Percentiles rank a stretch among this genome's conserved stretches.
Conservation (phyloP, 2,113 vertebrate species). For the Sinosuthora webbiana region DNA sequence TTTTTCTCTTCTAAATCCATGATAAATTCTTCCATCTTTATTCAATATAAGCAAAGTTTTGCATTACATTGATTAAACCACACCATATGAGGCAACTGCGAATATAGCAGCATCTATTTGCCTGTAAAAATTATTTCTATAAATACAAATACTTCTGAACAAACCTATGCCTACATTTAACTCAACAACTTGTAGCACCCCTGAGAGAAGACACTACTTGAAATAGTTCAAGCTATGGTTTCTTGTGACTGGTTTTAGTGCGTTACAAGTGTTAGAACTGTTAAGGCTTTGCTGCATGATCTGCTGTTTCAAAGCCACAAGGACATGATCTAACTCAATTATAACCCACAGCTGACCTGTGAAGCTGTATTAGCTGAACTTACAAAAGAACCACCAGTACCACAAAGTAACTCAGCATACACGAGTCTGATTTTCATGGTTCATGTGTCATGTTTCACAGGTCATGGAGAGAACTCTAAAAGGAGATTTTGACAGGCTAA, state of each 20-base stretch:
- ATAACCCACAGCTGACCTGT: slow-evolving; percentile 49
- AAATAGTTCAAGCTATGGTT: not conserved
- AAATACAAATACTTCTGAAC: not conserved
- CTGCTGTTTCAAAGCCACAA: slow-evolving; percentile 22
- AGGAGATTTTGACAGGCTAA: slow-evolving; percentile 24
- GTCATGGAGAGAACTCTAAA: slow-evolving; percentile 6
- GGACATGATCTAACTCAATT: slow-evolving; percentile 37
- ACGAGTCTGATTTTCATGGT: not conserved
- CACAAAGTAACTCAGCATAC: not conserved
- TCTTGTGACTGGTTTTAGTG: not conserved
- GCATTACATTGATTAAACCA: not conserved
- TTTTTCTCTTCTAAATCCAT: not conserved
- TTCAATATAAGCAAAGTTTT: not conserved
- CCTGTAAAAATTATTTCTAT: not conserved
- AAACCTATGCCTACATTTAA: not conserved
- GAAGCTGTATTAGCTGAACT: slow-evolving; percentile 31
- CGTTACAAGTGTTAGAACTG: not conserved
- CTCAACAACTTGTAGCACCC: not conserved
- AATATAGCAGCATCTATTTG: not conserved
- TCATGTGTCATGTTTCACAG: not conserved
- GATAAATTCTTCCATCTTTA: not conserved
- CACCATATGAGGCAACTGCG: not conserved
- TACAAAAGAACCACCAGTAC: not conserved
- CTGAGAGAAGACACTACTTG: not conserved
- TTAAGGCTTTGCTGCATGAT: not conserved